phyloP scores from a whole-genome alignment of 2,888 invertebrate species.

The Furcula furcula region DNA sequence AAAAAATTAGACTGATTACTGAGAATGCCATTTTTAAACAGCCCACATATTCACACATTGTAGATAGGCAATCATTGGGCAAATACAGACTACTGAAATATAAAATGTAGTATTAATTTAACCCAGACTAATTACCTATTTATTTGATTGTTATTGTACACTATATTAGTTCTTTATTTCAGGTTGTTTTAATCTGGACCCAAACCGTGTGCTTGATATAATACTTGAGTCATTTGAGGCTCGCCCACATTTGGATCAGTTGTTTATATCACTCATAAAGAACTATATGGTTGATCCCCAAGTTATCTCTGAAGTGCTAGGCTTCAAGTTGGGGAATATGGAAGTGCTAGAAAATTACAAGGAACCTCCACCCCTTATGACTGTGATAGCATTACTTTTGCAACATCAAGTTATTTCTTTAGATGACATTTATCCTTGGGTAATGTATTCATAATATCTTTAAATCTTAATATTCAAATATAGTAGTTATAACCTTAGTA shows the following conservation, averaged over 20 bases:
- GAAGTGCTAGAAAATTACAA: slow-evolving; percentile 79
- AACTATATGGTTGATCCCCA: slow-evolving; percentile 92
- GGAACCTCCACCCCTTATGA: slow-evolving; percentile 93
- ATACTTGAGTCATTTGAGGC: slow-evolving; percentile 98
- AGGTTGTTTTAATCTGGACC: slow-evolving; percentile 99
- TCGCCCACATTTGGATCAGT: slow-evolving; percentile 87
- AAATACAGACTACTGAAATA: no score
- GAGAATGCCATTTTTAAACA: no score
- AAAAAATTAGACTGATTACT: no score
- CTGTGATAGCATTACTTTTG: slow-evolving; percentile 93
- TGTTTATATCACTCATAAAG: slow-evolving; percentile 92
- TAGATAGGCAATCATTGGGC: no score
- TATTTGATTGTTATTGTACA: no score
- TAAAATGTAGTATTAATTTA: no score
- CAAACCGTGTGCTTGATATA: slow-evolving; percentile 97
- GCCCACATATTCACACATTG: no score
- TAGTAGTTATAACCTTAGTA: no score
- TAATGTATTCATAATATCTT: no score
- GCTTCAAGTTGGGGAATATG: slow-evolving; percentile 93
- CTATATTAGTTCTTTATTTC: slow-evolving; percentile 48
- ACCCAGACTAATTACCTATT: no score
- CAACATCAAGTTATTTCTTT: slow-evolving; percentile 93
- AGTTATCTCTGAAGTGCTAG: slow-evolving; percentile 95
- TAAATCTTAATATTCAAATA: no score
- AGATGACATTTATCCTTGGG: slow-evolving; percentile 95